A percentile compares a stretch with the other conserved stretches of the same genome.
Conservation (phyloP, 2,113 vertebrate genomes). For the Trochalopteron elliotii region DNA sequence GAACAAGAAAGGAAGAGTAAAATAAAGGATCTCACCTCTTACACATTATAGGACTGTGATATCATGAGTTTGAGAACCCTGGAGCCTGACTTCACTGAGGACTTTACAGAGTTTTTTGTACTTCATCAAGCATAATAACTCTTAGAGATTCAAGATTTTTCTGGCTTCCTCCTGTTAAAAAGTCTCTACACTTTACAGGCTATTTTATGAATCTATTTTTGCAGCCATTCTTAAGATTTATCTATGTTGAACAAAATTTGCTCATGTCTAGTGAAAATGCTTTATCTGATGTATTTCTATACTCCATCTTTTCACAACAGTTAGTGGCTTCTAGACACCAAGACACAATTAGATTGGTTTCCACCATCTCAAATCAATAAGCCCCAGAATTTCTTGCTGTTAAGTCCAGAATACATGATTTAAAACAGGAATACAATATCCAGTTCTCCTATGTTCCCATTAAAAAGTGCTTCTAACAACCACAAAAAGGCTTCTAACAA, state of each 20-base stretch:
- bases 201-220: background rate
- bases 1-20: background rate
- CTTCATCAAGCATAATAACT: background rate
- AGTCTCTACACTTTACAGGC: background rate
- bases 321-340: background rate
- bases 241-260: background rate
- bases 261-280: background rate
- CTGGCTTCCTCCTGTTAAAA: background rate
- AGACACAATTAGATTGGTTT: background rate
- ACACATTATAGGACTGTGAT: background rate
- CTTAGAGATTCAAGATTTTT: background rate
- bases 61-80: background rate
- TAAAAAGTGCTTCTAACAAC: background rate
- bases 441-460: background rate
- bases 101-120: conserved; percentile 22
- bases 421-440: background rate
- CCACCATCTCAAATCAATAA: background rate
- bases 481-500: background rate
- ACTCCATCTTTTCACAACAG: background rate
- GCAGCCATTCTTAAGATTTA: background rate
- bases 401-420: background rate
- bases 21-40: background rate
- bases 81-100: background rate
- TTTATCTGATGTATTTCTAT: background rate
- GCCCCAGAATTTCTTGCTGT: background rate